Base-by-base conservation (phyloP, 2,888 invertebrate genomes). In the Drosophila nigricruria region DNA sequence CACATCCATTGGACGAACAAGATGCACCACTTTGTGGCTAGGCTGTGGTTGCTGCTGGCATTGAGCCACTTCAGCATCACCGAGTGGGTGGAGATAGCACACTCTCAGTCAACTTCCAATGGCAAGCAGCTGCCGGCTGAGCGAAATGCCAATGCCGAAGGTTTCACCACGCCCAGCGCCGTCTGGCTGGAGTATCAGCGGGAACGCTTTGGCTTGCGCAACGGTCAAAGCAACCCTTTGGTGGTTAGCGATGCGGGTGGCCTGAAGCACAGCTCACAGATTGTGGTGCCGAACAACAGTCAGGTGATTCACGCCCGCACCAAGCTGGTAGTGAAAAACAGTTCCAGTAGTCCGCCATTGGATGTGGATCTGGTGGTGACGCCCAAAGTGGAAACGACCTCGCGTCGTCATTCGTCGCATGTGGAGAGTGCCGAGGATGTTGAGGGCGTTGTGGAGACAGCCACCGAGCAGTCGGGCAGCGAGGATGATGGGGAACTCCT, bases 101-200 rank as follows among this genome's bases (percentile, higher is more conserved):
- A 79, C 12, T 69, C 63, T 1, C 67, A 73, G 34, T 50, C 4
- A 1, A 38, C 16, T 5, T 9, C 56, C 20, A 56, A 16, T 9
- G 50, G n/a, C 6, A 53, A 43, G 20, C 68, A 60, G n/a, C 18
- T 20, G 43, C 12, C 58, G 14, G 47, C 14, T 3, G 61, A 58
- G 14, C 40, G n/a, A 6, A n/a, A n/a, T 12, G 38, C 34, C 18
- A 62, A 23, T 23, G n/a, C 10, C 1, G 75, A 74, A 8, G 76
- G 43, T 5, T 77, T 87, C 3, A 81, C 57, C 20, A 90, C 84
- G 4, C 92, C 92, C 32, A 92, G 91, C 65, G 77, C 88, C 12
- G 88, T 86, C 20, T 92, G 92, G 92, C 73, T 92, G 32, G 89
- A 90, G 45, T 92, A 92, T 74, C 92, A 92, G 65, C 88, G 87